Evolutionary conservation across 2,797 vertebrate species (phyloP).

Genomic region (Lemur catta): DNA sequence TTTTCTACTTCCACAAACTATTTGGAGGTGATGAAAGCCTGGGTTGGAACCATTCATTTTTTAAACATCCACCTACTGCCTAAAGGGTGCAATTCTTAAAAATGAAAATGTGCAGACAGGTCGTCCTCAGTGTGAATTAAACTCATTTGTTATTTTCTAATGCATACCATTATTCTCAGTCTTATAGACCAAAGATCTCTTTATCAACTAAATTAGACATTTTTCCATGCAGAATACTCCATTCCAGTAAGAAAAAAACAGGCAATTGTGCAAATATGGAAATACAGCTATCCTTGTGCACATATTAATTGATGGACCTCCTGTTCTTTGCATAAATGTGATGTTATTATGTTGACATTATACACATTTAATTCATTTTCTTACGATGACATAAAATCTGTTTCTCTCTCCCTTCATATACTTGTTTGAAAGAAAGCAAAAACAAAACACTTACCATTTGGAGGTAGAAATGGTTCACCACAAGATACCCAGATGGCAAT

Average conservation of each 20-base stretch:
- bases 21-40: conserved; percentile 67
- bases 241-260: conserved; percentile 51
- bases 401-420: neutral
- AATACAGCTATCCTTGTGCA: neutral
- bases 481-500: conserved; percentile 82
- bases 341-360: conserved; percentile 9
- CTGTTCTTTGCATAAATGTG: conserved; percentile 23
- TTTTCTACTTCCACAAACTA: conserved; percentile 61
- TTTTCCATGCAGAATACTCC: conserved; percentile 50
- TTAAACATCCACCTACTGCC: conserved; percentile 73
- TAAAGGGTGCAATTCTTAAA: conserved; percentile 78
- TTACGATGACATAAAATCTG: neutral
- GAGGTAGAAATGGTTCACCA: conserved; percentile 81
- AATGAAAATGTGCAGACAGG: conserved; percentile 76
- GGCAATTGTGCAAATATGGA: neutral
- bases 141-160: conserved; percentile 79
- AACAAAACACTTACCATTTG: conserved; percentile 70
- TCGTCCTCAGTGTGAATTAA: conserved; percentile 75
- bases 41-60: conserved; percentile 75
- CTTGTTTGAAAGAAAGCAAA: neutral
- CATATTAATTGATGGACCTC: neutral
- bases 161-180: conserved; percentile 71
- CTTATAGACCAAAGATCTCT: conserved; percentile 69
- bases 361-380: conserved; percentile 47
- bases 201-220: conserved; percentile 76